Evolutionary conservation across 2,888 invertebrate genomes (phyloP).

Genomic region (Apamea anceps): DNA sequence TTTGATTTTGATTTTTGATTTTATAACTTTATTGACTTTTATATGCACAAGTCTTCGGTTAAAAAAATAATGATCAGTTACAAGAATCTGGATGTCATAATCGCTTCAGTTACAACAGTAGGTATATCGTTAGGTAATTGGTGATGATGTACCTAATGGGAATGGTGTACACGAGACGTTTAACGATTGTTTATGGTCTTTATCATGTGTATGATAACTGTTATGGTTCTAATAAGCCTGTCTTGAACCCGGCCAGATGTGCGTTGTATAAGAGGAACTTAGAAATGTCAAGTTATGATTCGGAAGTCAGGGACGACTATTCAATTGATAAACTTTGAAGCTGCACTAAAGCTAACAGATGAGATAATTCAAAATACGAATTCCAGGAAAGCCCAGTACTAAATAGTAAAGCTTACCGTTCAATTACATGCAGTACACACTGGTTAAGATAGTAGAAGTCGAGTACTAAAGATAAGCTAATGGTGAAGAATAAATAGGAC

Average conservation of each 20-base stretch:
- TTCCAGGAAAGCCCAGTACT: neutral
- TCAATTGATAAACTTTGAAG: conserved; percentile 1
- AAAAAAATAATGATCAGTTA: neutral
- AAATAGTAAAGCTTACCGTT: neutral
- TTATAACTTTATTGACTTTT: neutral
- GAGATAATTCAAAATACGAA: neutral
- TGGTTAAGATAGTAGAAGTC: neutral
- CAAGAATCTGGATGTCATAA: conserved; percentile 18
- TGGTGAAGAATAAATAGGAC: conserved; percentile 1
- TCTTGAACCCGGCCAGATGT: conserved; percentile 42
- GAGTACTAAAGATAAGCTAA: neutral
- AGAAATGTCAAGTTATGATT: conserved; percentile 6
- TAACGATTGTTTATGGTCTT: conserved; percentile 53
- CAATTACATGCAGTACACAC: neutral
- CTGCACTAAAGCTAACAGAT: neutral
- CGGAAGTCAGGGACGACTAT: neutral
- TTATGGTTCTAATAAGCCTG: conserved; percentile 27
- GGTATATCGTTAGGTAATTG: conserved; percentile 43
- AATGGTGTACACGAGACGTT: conserved; percentile 34
- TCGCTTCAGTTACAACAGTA: conserved; percentile 44
- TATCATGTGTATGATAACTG: conserved; percentile 50
- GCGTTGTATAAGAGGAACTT: conserved; percentile 4
- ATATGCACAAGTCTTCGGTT: neutral
- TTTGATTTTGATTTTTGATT: too few species aligned
- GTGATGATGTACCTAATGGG: conserved; percentile 46